A percentile compares a stretch with the other conserved stretches of the same genome.
Evolutionary conservation across 2,797 vertebrate genomes (phyloP).

Genomic region (Phalanger gymnotis): DNA sequence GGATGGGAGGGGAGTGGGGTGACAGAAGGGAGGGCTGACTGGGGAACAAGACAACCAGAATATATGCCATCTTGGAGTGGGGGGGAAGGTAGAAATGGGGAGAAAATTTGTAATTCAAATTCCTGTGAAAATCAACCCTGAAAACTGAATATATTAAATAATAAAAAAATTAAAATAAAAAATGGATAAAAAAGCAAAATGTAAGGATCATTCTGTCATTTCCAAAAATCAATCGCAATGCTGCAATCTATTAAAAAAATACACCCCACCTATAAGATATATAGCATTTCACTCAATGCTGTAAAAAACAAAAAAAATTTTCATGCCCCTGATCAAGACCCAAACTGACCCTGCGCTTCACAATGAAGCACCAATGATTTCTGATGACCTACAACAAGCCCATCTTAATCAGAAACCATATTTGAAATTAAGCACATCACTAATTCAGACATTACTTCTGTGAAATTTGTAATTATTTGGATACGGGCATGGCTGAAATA

Average conservation of each 20-base stretch:
- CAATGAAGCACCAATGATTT: background rate
- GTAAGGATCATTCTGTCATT: background rate
- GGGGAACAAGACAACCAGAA: too few relatives aligned
- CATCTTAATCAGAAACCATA: background rate
- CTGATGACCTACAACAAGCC: background rate
- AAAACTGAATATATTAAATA: too few relatives aligned
- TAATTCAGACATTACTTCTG: background rate
- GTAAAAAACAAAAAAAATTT: background rate
- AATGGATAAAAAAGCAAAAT: conserved; percentile 6
- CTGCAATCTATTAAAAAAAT: background rate
- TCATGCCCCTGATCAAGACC: conserved; percentile 6
- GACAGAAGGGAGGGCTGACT: too few relatives aligned
- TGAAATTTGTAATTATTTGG: background rate
- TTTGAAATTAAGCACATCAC: conserved; percentile 32
- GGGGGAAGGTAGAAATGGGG: too few relatives aligned
- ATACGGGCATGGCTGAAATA: background rate
- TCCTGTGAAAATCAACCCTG: too few relatives aligned
- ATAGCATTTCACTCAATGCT: background rate
- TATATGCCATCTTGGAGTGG: too few relatives aligned
- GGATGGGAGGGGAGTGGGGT: too few relatives aligned
- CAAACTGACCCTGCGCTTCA: background rate
- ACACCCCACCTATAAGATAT: conserved; percentile 1
- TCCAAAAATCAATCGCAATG: background rate
- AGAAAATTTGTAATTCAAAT: too few relatives aligned
- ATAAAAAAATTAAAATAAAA: too few relatives aligned